Base-by-base conservation (phyloP, 2,797 vertebrate species). In the Siniperca scherzeri region DNA sequence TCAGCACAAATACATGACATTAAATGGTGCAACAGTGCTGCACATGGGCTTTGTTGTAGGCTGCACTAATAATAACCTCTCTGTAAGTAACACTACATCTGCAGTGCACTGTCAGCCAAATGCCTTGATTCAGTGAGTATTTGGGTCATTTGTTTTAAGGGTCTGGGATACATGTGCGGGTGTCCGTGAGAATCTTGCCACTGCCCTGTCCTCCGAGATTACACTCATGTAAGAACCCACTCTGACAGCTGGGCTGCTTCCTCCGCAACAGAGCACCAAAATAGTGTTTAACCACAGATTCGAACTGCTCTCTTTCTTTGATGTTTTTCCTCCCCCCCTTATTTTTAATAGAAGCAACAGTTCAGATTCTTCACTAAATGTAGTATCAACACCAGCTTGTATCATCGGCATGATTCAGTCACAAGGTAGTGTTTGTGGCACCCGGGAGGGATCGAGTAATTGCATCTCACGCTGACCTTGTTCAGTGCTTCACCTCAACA, bases 61-160 rank as follows among this genome's bases (percentile, higher is more conserved):
- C 85, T 80, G 74, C 56, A 65, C 57, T 73, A 78, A 92, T 82
- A 86, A 90, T 55, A 87, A 87, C 86, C 77, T 77, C 70, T 38
- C 77, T 87, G 82, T 56, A 76, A 89, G 82, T 36, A 80, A 86
- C 61, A 48, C 76, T 80, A 66, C 81, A 90, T 91, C 90, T 93
- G 91, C 89, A 77, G 62, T 44, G 86, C 68, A 53, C 66, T 19
- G 73, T 90, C 87, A 77, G 87, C 80, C 84, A 77, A 89, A 89
- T 44, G 87, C 81, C 77, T 85, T 65, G 83, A 92, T 89, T 93
- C 91, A 89, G n/a, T 89, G 89, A 85, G 82, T 92, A 93, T 95
- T 85, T 94, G 89, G 94, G 94, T 93, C 93, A 91, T 91, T 92
- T 90, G 89, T 94, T 93, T 72, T 83, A 78, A 85, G 90, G 86